A percentile compares a stretch with the other conserved stretches of the same genome.
Conservation (phyloP, 2,888 invertebrate species). For the Timandra comae region DNA sequence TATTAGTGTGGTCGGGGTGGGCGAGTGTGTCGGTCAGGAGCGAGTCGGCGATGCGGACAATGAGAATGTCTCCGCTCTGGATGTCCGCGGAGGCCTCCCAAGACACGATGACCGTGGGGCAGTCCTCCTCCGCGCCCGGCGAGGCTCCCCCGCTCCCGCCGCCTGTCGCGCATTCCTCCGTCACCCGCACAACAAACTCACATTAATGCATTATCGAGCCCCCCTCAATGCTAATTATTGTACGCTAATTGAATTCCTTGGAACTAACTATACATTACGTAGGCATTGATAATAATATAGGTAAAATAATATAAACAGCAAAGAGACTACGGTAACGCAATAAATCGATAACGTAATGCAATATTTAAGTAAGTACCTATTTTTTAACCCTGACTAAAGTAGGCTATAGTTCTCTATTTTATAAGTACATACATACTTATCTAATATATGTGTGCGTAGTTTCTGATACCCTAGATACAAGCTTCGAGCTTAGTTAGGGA, state of each 20-base stretch:
- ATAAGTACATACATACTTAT: too few relatives aligned
- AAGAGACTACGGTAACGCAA: too few relatives aligned
- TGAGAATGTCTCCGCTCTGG: slow-evolving; percentile 83
- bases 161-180: slow-evolving; percentile 55
- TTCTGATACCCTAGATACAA: too few relatives aligned
- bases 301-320: too few relatives aligned
- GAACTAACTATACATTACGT: too few relatives aligned
- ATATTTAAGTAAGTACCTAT: too few relatives aligned
- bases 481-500: too few relatives aligned
- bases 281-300: too few relatives aligned
- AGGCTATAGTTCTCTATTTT: not conserved
- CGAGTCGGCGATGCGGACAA: slow-evolving; percentile 82
- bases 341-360: not conserved
- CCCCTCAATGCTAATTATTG: slow-evolving; percentile 30
- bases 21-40: slow-evolving; percentile 61
- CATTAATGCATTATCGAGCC: slow-evolving; percentile 43
- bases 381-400: not conserved
- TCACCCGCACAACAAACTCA: slow-evolving; percentile 55
- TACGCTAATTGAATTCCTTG: slow-evolving; percentile 38
- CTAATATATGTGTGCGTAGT: too few relatives aligned
- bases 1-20: slow-evolving; percentile 39
- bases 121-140: slow-evolving; percentile 61
- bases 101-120: slow-evolving; percentile 76
- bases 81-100: slow-evolving; percentile 83
- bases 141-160: slow-evolving; percentile 19